A percentile compares a stretch with the other conserved stretches of the same genome.
phyloP scores from a whole-genome alignment of 2,113 vertebrate species.

The Bubo scandiacus region DNA sequence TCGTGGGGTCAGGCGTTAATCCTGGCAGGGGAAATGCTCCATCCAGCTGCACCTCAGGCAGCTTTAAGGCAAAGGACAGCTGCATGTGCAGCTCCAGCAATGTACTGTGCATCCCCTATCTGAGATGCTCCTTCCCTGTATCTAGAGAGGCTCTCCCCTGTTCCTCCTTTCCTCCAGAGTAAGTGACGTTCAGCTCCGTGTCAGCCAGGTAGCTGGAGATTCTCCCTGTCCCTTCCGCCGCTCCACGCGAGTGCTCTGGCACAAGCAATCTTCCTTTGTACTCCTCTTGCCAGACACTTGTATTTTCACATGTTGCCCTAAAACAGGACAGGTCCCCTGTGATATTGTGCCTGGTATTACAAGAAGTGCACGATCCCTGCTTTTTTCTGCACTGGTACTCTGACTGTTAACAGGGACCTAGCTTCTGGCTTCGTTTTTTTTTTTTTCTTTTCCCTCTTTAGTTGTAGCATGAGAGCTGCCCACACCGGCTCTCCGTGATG shows the following conservation, averaged over 20 bases:
- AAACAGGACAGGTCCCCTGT: neutral
- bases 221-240: neutral
- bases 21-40: neutral
- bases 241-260: rapidly evolving
- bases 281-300: neutral
- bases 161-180: neutral
- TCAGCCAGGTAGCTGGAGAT: neutral
- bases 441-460: neutral
- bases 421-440: neutral
- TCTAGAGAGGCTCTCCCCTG: neutral
- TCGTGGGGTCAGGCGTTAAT: neutral
- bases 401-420: neutral
- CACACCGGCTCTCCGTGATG: neutral
- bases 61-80: neutral
- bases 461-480: neutral
- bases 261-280: neutral
- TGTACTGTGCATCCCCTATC: rapidly evolving
- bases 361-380: neutral
- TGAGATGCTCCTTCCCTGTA: rapidly evolving
- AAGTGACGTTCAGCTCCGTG: neutral
- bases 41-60: neutral
- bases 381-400: neutral
- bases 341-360: neutral
- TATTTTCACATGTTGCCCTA: neutral
- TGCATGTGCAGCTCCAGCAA: neutral